Base-by-base conservation (phyloP, 2,797 vertebrate genomes). In the Lutjanus campechanus region DNA sequence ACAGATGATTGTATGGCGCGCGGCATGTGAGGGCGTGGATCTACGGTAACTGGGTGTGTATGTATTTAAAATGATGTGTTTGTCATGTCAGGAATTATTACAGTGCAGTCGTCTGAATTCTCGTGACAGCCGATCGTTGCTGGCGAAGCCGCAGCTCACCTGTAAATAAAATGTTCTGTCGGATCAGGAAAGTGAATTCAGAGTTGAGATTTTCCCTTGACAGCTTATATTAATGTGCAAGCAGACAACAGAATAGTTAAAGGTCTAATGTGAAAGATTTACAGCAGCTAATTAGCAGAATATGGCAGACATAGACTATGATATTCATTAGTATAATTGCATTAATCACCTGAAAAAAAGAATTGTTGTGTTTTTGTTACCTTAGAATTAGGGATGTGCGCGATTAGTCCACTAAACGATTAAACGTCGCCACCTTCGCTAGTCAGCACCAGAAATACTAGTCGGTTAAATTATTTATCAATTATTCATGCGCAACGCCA, bases 1-100 rank as follows among this genome's bases (percentile, higher is more conserved):
- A 87, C 69, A 88, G 87, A 78, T 66, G 82, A 89, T 68, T 81
- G 78, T 82, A 46, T 78, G 73, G 49, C 0, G 55, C 59, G 36
- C 79, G 79, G 88, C 72, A 44, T 15, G 66, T n/a, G 75, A 80
- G 77, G 69, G 65, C 71, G 70, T 80, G 69, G 73, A 72, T 89
- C 86, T 85, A 77, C 61, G 43, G 54, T 41, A 50, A 69, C 63
- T 54, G 59, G 43, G 55, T 65, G 76, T 64, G 70, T 61, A 19
- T 84, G 44, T 73, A 22, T 89, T 73, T 62, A 51, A 47, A 65
- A 55, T 46, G 77, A 67, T 53, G 25, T 78, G 80, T 81, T 65
- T 76, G 65, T 61, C 63, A 36, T 74, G 56, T 63, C 66, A 36
- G 50, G 71, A 76, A 81, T 79, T 84, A 84, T 44, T 50, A 36